These are phyloP conservation scores for Morone chrysops DNA, from an alignment of 2,113 vertebrate species.

Conservation along the genomic window DNA sequence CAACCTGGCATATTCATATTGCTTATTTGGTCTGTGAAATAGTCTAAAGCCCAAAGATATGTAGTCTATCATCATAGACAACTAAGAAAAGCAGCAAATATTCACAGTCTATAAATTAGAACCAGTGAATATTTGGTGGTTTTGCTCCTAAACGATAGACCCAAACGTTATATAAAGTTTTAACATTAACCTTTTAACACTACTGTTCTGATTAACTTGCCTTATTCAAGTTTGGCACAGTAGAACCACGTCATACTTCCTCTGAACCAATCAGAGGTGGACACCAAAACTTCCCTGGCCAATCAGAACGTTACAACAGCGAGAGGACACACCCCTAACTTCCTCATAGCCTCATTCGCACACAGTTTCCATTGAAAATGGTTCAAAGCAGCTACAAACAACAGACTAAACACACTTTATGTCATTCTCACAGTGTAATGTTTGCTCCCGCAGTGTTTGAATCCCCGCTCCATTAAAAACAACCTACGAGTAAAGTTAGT, in stretches of 20 bases:
- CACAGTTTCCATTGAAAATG: neutral
- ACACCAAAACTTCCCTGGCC: constrained; percentile 82
- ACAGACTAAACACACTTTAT: accelerated
- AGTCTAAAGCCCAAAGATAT: neutral
- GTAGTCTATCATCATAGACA: neutral
- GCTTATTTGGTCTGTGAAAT: no score
- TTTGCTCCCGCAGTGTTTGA: accelerated
- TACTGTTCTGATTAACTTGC: neutral
- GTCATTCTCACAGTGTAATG: no score
- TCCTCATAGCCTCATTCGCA: constrained; percentile 50
- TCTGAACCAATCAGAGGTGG: constrained; percentile 75
- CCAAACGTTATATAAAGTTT: neutral
- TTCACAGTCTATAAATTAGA: neutral
- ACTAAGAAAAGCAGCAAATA: neutral
- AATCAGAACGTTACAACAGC: constrained; percentile 86
- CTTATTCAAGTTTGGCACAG: constrained; percentile 54
- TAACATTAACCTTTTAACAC: neutral
- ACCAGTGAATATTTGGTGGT: neutral
- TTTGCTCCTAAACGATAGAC: accelerated
- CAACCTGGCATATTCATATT: neutral
- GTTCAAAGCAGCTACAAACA: accelerated
- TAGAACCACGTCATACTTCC: constrained; percentile 42
- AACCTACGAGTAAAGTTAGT: neutral
- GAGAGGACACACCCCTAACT: constrained; percentile 71
- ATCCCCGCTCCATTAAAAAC: accelerated